Evolutionary conservation across 2,113 vertebrate genomes (phyloP), one percentile per base, ranked within the genome.

Genomic region (Psephotus haematonotus): DNA sequence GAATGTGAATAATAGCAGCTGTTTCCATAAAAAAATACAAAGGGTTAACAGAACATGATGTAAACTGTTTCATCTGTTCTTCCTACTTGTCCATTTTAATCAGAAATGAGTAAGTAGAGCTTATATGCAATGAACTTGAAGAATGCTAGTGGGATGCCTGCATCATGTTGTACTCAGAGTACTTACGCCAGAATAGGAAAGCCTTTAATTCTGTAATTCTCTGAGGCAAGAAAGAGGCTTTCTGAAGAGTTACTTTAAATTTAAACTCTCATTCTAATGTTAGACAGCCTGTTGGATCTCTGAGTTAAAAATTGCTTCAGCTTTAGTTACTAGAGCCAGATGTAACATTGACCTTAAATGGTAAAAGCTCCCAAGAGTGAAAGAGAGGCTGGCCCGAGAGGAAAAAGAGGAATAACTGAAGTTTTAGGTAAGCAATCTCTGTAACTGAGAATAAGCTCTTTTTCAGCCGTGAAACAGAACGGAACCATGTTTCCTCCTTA

Each of bases 331-430:
- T 97, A 94, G 98, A 99, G 98, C 98, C 98, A 98, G 98, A 98
- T 98, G 98, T 98, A 99, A 98, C 98, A 98, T 99, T 99, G 99
- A 99, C 99, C 99, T 99, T 99, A 99, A 99, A 99, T 99, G 99
- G 99, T 99, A 99, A 99, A 99, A 99, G 99, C 99, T 99, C 99
- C 99, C 99, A 98, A 98, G 99, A 99, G 99, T 99, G 98, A 98
- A 98, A 98, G 98, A 98, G 99, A 99, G 98, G 98, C 98, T 99
- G 98, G 98, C 98, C 98, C 96, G 98, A 97, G 97, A 97, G 98
- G 98, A 96, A 97, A 98, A 98, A 98, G 97, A 97, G 95, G 97
- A 98, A 98, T 98, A 98, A 98, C 98, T 97, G 97, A 81, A 98
- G 97, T 98, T 99, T 99, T 99, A 98, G 98, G 98, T 98, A 98